phyloP scores from a whole-genome alignment of 2,113 vertebrate genomes.

The Pristiophorus japonicus region DNA sequence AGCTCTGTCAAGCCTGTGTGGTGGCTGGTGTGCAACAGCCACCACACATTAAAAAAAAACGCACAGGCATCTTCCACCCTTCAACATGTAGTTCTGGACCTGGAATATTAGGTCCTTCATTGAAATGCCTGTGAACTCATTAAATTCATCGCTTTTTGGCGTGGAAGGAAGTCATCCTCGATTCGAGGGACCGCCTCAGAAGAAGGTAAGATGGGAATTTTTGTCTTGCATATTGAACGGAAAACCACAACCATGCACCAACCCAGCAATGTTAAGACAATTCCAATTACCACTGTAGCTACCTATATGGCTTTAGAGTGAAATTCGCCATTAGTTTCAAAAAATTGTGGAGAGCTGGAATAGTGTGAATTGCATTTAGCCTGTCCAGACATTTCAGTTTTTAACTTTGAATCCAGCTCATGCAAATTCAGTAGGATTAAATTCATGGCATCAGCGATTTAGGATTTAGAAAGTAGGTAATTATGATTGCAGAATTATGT shows the following conservation, averaged over 20 bases:
- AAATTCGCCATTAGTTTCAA: background rate
- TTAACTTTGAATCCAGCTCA: background rate
- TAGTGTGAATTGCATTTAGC: too few relatives aligned
- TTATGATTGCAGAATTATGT: background rate
- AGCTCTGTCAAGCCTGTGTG: too few relatives aligned
- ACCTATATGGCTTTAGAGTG: background rate
- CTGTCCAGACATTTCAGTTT: background rate
- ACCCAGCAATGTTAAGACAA: background rate
- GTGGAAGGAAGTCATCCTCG: too few relatives aligned
- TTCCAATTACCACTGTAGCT: background rate
- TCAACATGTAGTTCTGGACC: too few relatives aligned
- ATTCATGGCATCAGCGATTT: background rate
- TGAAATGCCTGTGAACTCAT: too few relatives aligned
- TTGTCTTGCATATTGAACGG: background rate
- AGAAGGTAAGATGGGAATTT: background rate
- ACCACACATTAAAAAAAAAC: too few relatives aligned
- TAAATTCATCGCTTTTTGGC: too few relatives aligned
- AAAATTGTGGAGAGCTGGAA: background rate
- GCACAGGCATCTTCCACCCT: too few relatives aligned
- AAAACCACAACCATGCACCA: background rate
- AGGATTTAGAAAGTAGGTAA: background rate
- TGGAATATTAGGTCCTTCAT: too few relatives aligned
- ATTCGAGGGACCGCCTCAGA: too few relatives aligned
- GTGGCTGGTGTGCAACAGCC: too few relatives aligned
- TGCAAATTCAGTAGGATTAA: background rate